phyloP scores from a whole-genome alignment of 2,888 invertebrate species.

The Papilio demoleus region DNA sequence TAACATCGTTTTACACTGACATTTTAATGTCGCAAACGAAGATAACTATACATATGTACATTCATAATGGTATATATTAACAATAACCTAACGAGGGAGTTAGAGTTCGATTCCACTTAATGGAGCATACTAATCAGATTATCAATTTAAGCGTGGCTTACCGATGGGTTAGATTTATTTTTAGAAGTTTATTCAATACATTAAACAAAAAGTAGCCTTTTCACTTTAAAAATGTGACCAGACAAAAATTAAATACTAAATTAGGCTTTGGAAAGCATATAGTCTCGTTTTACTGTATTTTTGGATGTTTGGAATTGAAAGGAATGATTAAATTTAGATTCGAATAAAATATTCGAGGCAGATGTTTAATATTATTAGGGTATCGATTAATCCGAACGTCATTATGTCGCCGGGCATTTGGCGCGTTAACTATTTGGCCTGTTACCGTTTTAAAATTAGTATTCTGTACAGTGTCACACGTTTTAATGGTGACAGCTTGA shows the following conservation, averaged over 20 bases:
- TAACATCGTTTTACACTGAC: no score
- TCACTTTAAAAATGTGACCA: neutral
- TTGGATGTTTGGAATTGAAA: no score
- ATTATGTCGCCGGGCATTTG: conserved; percentile 13
- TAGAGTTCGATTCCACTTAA: conserved; percentile 1
- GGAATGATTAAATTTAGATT: no score
- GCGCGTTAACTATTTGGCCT: conserved; percentile 31
- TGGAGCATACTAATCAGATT: conserved; percentile 2
- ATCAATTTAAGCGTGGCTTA: conserved; percentile 16
- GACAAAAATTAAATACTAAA: no score
- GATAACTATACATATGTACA: neutral
- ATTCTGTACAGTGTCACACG: conserved; percentile 23
- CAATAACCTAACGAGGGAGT: neutral
- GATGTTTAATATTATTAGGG: conserved; percentile 13
- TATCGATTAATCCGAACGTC: conserved; percentile 24
- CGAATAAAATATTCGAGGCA: neutral
- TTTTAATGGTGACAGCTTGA: conserved; percentile 5
- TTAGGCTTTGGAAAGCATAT: no score
- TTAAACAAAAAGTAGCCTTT: neutral
- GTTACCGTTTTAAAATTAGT: conserved; percentile 28
- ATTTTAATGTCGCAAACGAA: neutral
- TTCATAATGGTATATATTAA: no score
- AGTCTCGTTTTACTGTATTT: no score
- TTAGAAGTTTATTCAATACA: neutral
- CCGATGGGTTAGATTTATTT: neutral